These are phyloP conservation scores for Drosophila elegans DNA, from an alignment of 1,140 invertebrate species.

Conservation along the genomic window DNA sequence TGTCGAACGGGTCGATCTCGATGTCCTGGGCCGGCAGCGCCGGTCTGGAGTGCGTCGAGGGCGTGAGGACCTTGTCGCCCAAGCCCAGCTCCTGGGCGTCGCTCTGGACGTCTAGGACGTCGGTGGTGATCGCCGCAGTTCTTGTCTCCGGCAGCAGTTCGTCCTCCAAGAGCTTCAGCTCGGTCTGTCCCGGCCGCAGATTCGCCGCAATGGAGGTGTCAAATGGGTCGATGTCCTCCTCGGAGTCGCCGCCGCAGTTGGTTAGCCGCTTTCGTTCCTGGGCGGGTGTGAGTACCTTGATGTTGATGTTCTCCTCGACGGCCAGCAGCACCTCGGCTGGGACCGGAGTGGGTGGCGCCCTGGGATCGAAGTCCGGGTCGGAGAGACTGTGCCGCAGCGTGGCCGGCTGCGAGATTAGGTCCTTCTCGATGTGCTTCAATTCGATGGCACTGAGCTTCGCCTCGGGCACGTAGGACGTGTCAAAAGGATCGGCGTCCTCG, in stretches of 20 bases:
- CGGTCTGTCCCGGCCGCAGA: constrained; percentile 90
- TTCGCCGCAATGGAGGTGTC: constrained; percentile 91
- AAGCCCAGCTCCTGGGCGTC: constrained; percentile 84
- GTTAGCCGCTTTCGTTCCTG: constrained; percentile 73
- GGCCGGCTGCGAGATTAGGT: constrained; percentile 85
- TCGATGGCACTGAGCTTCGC: constrained; percentile 90
- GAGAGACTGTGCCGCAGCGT: constrained; percentile 84
- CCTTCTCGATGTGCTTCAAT: constrained; percentile 90
- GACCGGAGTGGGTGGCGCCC: constrained; percentile 85
- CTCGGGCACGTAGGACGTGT: constrained; percentile 91
- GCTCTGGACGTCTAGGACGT: constrained; percentile 79
- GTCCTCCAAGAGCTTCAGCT: constrained; percentile 89
- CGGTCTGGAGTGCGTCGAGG: constrained; percentile 57
- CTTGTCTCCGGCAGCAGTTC: constrained; percentile 75
- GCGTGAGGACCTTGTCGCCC: constrained; percentile 82
- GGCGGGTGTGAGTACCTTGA: constrained; percentile 89
- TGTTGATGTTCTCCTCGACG: constrained; percentile 88
- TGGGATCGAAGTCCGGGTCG: constrained; percentile 87
- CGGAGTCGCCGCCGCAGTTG: constrained; percentile 20
- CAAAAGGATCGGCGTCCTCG: constrained; percentile 89
- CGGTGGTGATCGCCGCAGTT: constrained; percentile 34
- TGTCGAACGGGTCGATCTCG: constrained; percentile 92
- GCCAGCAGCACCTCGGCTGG: constrained; percentile 85
- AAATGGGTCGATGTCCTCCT: constrained; percentile 88
- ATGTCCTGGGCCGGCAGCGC: constrained; percentile 82